Evolutionary conservation across 1,140 invertebrate genomes (phyloP), one percentile per base, ranked within the genome.

Genomic region (Zaprionus ghesquierei): DNA sequence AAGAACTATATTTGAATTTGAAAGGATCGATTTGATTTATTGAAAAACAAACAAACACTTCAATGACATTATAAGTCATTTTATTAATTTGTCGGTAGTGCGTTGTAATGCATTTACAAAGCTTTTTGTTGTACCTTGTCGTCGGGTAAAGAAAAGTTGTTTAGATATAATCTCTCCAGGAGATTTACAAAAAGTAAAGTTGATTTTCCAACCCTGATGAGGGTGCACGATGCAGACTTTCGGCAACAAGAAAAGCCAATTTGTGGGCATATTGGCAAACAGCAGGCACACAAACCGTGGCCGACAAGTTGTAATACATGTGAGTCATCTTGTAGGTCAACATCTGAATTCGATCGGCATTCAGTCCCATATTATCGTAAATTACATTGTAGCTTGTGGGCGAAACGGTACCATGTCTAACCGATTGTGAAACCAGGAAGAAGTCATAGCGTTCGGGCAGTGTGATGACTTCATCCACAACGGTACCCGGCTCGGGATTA

Each of bases 261-360:
- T 97, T 98, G 77, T 98, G 97, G 4, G 97, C 96, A 80, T 96
- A 97, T 82, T 98, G 96, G 73, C 96, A 97, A 0, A 96, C 96
- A 0, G 97, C 96, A 0, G 97, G 97, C 0, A 98, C 97, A 13
- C 96, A 92, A 0, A 97, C 94, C 0, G 97, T 97, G 1, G 96
- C 96, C 12, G 92, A 92, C 94, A 95, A 97, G 91, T 98, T 98
- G 84, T 94, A 98, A 75, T 98, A 98, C 92, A 97, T 92, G 79
- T 98, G 96, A 0, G 94, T 95, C 79, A 97, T 91, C 90, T 97
- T 97, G 79, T 96, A 98, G 0, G 96, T 94, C 1, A 98, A 78
- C 10, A 94, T 86, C 89, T 98, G 97, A 5, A 97, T 86, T 59
- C 94, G 93, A 65, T 97, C 95, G 0, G 95, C 93, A 29, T 90